A percentile compares a stretch with the other conserved stretches of the same genome.
phyloP scores from a whole-genome alignment of 1,140 invertebrate genomes.

The Drosophila kepulauana region DNA sequence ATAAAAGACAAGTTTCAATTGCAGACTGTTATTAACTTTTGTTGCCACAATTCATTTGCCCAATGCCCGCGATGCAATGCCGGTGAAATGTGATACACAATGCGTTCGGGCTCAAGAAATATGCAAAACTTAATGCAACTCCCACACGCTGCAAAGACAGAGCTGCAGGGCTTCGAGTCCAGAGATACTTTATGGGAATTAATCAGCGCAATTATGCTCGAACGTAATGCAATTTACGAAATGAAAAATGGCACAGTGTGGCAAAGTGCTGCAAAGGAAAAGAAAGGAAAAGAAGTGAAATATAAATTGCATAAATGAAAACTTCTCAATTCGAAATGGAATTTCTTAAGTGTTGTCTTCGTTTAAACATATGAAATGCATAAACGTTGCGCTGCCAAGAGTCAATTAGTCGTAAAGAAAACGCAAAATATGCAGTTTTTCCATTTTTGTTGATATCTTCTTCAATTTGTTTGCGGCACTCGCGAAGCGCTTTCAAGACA shows the following conservation, averaged over 20 bases:
- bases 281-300: background rate
- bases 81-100: no score
- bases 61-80: background rate
- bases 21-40: conserved; percentile 62
- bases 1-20: conserved; percentile 45
- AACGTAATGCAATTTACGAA: conserved; percentile 74
- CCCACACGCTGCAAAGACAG: conserved; percentile 14
- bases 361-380: no score
- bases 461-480: background rate
- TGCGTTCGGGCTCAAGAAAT: conserved; percentile 17
- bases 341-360: no score
- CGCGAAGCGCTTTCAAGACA: background rate
- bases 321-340: background rate
- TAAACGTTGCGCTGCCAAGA: no score
- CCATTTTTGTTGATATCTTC: background rate
- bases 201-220: conserved; percentile 77
- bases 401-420: conserved; percentile 9
- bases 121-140: conserved; percentile 33
- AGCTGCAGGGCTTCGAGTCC: conserved; percentile 26
- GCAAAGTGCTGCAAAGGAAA: background rate
- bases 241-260: conserved; percentile 58
- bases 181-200: conserved; percentile 73
- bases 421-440: conserved; percentile 13
- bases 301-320: background rate
- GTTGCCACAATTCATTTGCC: conserved; percentile 66